Percentiles rank a stretch among this genome's conserved stretches.
Conservation (phyloP, 2,113 vertebrate genomes). For the Pelobates fuscus region DNA sequence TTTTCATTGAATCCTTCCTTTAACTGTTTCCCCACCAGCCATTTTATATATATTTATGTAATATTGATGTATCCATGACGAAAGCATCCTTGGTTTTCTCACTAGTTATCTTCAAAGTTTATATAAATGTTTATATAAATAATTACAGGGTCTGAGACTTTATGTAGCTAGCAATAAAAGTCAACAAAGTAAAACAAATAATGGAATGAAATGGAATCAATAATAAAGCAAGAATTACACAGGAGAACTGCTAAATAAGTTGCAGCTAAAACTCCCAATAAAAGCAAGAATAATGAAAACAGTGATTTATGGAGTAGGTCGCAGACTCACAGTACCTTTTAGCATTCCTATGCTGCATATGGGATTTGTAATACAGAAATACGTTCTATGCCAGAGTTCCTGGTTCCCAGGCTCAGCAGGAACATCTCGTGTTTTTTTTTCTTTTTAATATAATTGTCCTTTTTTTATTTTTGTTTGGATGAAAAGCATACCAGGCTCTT, state of each 20-base stretch:
- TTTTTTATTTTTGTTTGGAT: constrained; percentile 10
- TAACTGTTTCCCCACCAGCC: constrained; percentile 2
- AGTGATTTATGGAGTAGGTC: background rate
- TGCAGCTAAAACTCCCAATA: background rate
- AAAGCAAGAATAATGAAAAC: background rate
- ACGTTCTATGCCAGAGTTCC: background rate
- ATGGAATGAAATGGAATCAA: background rate
- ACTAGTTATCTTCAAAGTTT: background rate
- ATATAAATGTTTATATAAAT: background rate
- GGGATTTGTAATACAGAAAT: background rate
- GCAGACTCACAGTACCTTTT: background rate
- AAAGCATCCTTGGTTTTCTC: background rate
- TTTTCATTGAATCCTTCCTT: constrained; percentile 8
- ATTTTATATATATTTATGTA: background rate
- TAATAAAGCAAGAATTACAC: background rate
- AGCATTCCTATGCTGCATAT: background rate
- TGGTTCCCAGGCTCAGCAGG: constrained; percentile 9
- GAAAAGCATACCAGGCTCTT: constrained; percentile 1
- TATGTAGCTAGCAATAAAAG: background rate
- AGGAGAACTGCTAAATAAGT: background rate
- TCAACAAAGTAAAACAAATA: background rate
- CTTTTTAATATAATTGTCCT: background rate
- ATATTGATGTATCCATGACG: too few species aligned
- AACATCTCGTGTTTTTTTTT: background rate
- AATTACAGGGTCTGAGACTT: background rate